Base-by-base conservation (phyloP, 2,113 vertebrate genomes). In the Mustela lutreola region DNA sequence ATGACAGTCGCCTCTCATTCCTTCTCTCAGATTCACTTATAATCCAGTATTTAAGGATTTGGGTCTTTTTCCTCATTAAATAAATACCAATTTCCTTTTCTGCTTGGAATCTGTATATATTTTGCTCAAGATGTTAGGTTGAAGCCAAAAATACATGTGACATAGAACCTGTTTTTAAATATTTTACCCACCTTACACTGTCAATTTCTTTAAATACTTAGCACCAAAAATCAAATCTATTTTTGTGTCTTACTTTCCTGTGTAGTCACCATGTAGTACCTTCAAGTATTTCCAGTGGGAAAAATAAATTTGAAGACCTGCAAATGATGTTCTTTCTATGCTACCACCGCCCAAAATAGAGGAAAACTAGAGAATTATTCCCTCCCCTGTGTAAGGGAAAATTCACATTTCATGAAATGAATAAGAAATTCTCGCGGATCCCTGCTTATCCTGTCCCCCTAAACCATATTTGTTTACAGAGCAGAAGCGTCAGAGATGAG, bases 221-320 rank as follows among this genome's bases (percentile, higher is more conserved):
- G 6, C 39, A 1, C 24, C 36, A 95, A 91, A 22, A 95, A 42
- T 86, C 86, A 85, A 65, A 79, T 70, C 45, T 36, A 8, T 78
- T 81, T 97, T 90, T 95, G 83, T 90, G 73, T n/a, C 45, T 89
- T 78, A 83, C 48, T 96, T 97, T 87, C 75, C 50, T 76, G 6
- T 97, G 42, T 62, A 70, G 28, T 80, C 79, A 83, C 48, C 45
- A 84, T 11, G 65, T 42, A 92, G 7, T 95, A 91, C n/a, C 85
- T 92, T 95, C 53, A 84, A 31, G 60, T 93, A 93, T 85, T 96
- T 95, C 48, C 60, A 93, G 7, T 79, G 39, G 48, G 36, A 62
- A 94, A 92, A 94, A 88, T 83, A 73, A 73, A 63, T 56, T 79
- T 88, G 6, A 94, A 96, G 31, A 15, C 83, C 70, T 28, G 31